Base-by-base conservation (phyloP, 2,113 vertebrate genomes). In the Solea senegalensis region DNA sequence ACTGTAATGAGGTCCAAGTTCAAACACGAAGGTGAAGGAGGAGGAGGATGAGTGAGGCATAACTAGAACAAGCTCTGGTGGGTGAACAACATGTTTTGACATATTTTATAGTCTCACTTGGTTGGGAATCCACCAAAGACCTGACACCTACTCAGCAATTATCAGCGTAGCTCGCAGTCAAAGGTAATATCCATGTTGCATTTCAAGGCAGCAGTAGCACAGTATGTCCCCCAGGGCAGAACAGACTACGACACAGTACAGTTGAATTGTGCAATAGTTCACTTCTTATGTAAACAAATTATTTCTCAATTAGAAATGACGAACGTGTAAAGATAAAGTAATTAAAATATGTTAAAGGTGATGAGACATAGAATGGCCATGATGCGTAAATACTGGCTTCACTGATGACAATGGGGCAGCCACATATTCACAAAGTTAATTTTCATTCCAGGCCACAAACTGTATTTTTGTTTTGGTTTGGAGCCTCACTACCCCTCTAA, bases 81-180 rank as follows among this genome's bases (percentile, higher is more conserved):
- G 68, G 52, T 68, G 54, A 69, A 78, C 75, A 85, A 88, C 87
- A 83, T 84, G 89, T 86, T 89, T 85, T 83, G 89, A 86, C 85
- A 80, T 74, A 87, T 79, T 83, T 84, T 81, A 67, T 68, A 72
- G 46, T 78, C 76, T 78, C 76, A 82, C 75, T 85, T 67, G 80
- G 83, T 78, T 87, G 68, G 70, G 86, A 82, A 80, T 82, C 82
- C 79, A 81, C 76, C 28, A 68, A 82, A 78, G 76, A 66, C 54
- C 72, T 58, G 62, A 89, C 84, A 83, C 87, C 84, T 78, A 85
- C 84, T 88, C 84, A 66, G 74, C 76, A 88, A 85, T 86, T 88
- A 85, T 76, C 65, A 71, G 70, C 66, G 66, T 44, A 55, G 77
- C 80, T 68, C 1, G 2, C 72, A 81, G 81, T 78, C 76, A 86